Evolutionary conservation across 2,797 vertebrate species (phyloP), one percentile per base, ranked within the genome.

Genomic region (Heliangelus exortis): DNA sequence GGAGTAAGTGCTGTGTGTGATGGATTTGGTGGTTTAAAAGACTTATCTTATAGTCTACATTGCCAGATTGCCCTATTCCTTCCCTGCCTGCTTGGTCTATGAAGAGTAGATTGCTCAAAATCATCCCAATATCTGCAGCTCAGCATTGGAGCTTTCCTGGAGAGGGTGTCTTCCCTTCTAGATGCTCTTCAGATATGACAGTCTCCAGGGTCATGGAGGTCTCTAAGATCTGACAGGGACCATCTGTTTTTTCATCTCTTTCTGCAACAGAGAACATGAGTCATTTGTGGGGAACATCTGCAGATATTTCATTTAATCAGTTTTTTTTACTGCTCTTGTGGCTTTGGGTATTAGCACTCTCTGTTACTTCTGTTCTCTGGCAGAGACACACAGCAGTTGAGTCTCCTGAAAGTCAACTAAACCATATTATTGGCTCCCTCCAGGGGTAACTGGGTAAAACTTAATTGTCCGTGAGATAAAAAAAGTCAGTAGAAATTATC

Each of bases 401-500:
- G 65, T 47, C 88, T 92, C 94, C 68, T 6, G 29, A 89, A 88
- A 94, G 89, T 45, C 68, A 77, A 74, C 86, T 72, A 72, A 93
- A 51, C 89, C 81, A 65, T 51, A 54, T 96, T 94, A 90, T 92
- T 84, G 86, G 78, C 84, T 95, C 78, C 78, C 90, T 93, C 76
- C 93, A 83, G 93, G 96, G 81, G 53, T 87, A 94, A 62, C 93
- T 87, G 90, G 93, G 55, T 87, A 72, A 95, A 96, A 82, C 74
- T 82, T 95, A 96, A 96, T 73, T 74, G 77, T 77, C 93, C 77
- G 28, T 95, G 93, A 94, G 90, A 93, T 83, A 82, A 75, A 90
- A 26, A 57, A 95, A 96, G 90, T 95, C 93, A 94, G 84, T 87
- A 90, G 86, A 90, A 96, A 80, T 95, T 50, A 94, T 95, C 83